A percentile compares a stretch with the other conserved stretches of the same genome.
Evolutionary conservation across 2,797 vertebrate species (phyloP).

Genomic region (Silurus aristotelis): DNA sequence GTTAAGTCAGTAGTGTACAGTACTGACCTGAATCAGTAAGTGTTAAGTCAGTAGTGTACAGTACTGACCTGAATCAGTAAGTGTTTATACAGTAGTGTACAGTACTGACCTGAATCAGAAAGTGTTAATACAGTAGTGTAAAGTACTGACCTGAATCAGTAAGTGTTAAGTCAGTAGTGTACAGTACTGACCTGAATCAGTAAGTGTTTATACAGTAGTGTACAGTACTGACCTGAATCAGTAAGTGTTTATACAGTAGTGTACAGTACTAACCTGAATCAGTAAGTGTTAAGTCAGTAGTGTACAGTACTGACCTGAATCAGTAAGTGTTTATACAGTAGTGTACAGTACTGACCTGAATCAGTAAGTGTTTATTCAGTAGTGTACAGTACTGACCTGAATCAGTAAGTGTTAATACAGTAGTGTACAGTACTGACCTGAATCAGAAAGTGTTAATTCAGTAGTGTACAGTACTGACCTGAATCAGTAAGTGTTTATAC

Average conservation of each 20-base stretch:
- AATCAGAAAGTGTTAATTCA: conserved; percentile 56
- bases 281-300: conserved; percentile 54
- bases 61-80: conserved; percentile 74
- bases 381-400: conserved; percentile 70
- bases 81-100: neutral
- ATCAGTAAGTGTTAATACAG: conserved; percentile 56
- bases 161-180: conserved; percentile 38
- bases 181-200: conserved; percentile 72
- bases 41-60: neutral
- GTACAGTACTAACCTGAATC: conserved; percentile 69
- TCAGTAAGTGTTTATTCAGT: conserved; percentile 56
- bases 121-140: neutral
- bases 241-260: conserved; percentile 49
- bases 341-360: conserved; percentile 70
- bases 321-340: conserved; percentile 55
- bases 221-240: conserved; percentile 70
- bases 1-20: too few species aligned
- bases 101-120: conserved; percentile 74
- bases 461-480: conserved; percentile 68
- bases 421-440: conserved; percentile 71
- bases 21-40: conserved; percentile 74
- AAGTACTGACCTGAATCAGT: conserved; percentile 73
- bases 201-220: conserved; percentile 39
- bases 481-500: conserved; percentile 60
- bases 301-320: conserved; percentile 69